Conservation (phyloP, 2,113 vertebrate species). For the Platichthys stellatus region DNA sequence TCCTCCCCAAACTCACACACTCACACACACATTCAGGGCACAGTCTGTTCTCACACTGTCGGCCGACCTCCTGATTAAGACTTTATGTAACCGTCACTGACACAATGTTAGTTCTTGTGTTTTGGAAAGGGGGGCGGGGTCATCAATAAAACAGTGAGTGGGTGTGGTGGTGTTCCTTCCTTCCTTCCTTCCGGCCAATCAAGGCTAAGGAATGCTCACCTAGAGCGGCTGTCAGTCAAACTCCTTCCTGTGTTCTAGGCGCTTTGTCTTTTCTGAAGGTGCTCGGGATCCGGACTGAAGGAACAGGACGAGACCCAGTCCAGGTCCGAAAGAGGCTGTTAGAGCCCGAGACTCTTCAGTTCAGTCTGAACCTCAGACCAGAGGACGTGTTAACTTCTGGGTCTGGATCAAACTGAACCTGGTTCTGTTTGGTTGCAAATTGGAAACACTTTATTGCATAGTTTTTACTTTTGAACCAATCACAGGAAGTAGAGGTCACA, state of each 20-base stretch:
- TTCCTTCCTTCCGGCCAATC: conserved; percentile 68
- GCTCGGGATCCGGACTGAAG: not conserved
- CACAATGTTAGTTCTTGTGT: conserved; percentile 13
- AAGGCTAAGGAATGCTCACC: conserved; percentile 57
- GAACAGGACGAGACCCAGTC: too few relatives aligned
- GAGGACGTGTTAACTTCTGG: too few relatives aligned
- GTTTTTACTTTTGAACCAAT: too few relatives aligned
- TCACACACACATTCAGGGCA: conserved; percentile 28
- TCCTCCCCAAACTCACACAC: conserved; percentile 5
- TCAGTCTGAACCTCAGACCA: too few relatives aligned
- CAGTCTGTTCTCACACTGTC: conserved; percentile 50
- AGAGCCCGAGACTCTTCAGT: too few relatives aligned
- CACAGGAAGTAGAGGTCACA: too few relatives aligned
- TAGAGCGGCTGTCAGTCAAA: conserved; percentile 56
- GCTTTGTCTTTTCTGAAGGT: not conserved
- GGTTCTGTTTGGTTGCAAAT: too few relatives aligned
- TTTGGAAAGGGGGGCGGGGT: conserved; percentile 37
- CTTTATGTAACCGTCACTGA: conserved; percentile 55
- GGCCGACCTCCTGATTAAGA: conserved; percentile 37
- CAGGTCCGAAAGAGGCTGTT: too few relatives aligned
- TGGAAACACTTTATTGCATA: too few relatives aligned
- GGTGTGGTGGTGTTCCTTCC: conserved; percentile 39
- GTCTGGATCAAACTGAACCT: too few relatives aligned
- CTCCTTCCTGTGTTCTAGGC: conserved; percentile 35
- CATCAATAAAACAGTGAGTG: conserved; percentile 13